Evolutionary conservation across 2,888 invertebrate species (phyloP).

Genomic region (Acrobasis repandana): DNA sequence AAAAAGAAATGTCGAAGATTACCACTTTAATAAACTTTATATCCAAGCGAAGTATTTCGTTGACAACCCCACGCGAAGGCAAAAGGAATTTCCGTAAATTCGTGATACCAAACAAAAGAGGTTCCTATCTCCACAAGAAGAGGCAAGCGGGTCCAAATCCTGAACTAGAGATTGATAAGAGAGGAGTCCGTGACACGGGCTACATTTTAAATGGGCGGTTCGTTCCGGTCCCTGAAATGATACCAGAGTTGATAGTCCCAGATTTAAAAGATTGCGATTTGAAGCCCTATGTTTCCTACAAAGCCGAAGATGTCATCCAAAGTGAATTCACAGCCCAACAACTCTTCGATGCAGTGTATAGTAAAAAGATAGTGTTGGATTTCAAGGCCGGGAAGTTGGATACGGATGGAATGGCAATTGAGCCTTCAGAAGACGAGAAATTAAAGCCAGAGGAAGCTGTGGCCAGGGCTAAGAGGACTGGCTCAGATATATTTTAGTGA

Average conservation of each 20-base stretch:
- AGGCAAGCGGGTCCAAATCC: constrained; percentile 83
- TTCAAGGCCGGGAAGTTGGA: constrained; percentile 87
- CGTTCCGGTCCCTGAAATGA: constrained; percentile 90
- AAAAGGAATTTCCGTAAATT: constrained; percentile 94
- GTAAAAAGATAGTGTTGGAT: constrained; percentile 89
- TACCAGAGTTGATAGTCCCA: constrained; percentile 96
- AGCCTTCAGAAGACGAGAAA: constrained; percentile 88
- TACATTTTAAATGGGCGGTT: constrained; percentile 80
- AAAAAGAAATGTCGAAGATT: constrained; percentile 67
- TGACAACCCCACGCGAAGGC: constrained; percentile 77
- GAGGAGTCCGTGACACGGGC: constrained; percentile 88
- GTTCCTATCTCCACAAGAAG: constrained; percentile 85
- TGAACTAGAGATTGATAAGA: constrained; percentile 86
- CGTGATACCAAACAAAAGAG: constrained; percentile 88
- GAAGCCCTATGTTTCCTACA: constrained; percentile 97
- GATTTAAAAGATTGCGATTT: constrained; percentile 91
- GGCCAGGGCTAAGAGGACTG: constrained; percentile 87
- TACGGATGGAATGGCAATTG: constrained; percentile 85
- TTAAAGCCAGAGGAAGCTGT: constrained; percentile 88
- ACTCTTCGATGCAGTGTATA: constrained; percentile 91
- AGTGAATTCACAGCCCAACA: constrained; percentile 92
- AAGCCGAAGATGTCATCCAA: constrained; percentile 88
- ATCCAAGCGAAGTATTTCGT: constrained; percentile 61
- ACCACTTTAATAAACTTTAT: constrained; percentile 56
- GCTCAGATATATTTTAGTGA: constrained; percentile 89